Evolutionary conservation across 2,113 vertebrate genomes (phyloP).

Genomic region (Salvelinus sp.): DNA sequence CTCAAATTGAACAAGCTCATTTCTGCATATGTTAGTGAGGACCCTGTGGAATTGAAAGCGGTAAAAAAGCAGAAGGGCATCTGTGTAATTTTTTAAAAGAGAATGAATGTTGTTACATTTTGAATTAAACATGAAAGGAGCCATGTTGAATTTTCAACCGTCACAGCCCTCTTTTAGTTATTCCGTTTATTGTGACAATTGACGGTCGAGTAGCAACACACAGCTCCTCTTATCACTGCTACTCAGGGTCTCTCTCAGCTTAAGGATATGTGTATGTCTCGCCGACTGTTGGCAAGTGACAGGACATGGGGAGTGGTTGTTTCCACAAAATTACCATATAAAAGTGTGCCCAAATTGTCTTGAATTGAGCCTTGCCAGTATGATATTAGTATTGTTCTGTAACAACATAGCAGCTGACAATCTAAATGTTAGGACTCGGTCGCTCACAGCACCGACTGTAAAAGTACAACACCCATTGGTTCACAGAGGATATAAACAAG

Average conservation of each 20-base stretch:
- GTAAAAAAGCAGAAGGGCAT: constrained; percentile 23
- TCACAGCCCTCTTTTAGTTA: neutral
- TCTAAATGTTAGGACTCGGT: constrained; percentile 19
- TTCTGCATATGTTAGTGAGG: constrained; percentile 32
- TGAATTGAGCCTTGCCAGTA: constrained; percentile 1
- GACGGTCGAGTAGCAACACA: constrained; percentile 1
- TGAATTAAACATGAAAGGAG: constrained; percentile 29
- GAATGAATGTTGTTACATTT: neutral
- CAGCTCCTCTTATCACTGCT: neutral
- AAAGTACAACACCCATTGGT: constrained; percentile 23
- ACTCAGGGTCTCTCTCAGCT: neutral
- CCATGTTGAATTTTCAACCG: constrained; percentile 21
- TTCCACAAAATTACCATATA: constrained; percentile 32
- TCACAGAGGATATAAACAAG: constrained; percentile 39
- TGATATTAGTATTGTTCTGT: constrained; percentile 24
- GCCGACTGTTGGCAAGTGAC: constrained; percentile 29
- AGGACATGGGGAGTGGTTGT: constrained; percentile 17
- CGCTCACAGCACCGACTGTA: constrained; percentile 4
- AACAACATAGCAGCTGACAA: constrained; percentile 24
- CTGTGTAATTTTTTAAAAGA: neutral
- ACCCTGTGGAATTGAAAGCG: constrained; percentile 19
- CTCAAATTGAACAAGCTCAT: constrained; percentile 24
- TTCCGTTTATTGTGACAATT: constrained; percentile 17
- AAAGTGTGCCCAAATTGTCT: too few relatives aligned
- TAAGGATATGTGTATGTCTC: neutral